phyloP scores from a whole-genome alignment of 2,888 invertebrate genomes.

The Dicyrtomina minuta region DNA sequence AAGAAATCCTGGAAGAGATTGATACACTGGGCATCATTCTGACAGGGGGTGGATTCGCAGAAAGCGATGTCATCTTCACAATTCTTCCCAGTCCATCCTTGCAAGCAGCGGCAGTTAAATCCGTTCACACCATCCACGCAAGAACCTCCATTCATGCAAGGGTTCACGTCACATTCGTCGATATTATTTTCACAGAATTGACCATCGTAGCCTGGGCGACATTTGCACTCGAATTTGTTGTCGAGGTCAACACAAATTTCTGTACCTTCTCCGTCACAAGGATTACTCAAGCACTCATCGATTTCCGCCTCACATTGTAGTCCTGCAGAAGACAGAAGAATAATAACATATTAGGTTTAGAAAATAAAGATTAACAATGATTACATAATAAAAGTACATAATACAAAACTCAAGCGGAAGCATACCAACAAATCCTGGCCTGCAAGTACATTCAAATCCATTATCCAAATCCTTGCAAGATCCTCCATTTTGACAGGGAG shows the following conservation, averaged over 20 bases:
- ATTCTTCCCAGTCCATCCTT: slow-evolving; percentile 81
- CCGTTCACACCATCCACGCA: slow-evolving; percentile 83
- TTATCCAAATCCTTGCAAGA: slow-evolving; percentile 83
- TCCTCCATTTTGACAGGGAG: slow-evolving; percentile 90
- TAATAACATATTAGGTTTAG: slow-evolving; percentile 34
- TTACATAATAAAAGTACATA: slow-evolving; percentile 12
- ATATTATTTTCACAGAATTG: slow-evolving; percentile 76
- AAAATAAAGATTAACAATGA: background rate
- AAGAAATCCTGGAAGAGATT: slow-evolving; percentile 88
- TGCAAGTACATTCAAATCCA: slow-evolving; percentile 88
- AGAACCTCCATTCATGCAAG: slow-evolving; percentile 84
- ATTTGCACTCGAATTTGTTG: slow-evolving; percentile 82
- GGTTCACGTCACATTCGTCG: slow-evolving; percentile 76
- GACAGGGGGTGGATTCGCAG: slow-evolving; percentile 82
- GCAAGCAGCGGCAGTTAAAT: slow-evolving; percentile 77
- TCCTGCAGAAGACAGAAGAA: slow-evolving; percentile 56
- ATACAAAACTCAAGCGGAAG: slow-evolving; percentile 6
- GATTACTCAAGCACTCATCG: slow-evolving; percentile 87
- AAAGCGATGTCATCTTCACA: slow-evolving; percentile 86
- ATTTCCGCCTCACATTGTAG: slow-evolving; percentile 91
- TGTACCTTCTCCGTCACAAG: slow-evolving; percentile 86
- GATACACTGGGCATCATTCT: slow-evolving; percentile 88
- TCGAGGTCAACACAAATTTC: slow-evolving; percentile 85
- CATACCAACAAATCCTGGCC: slow-evolving; percentile 79
- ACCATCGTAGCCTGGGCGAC: slow-evolving; percentile 85